Base-by-base conservation (phyloP, 2,888 invertebrate species). In the Melanargia galathea region DNA sequence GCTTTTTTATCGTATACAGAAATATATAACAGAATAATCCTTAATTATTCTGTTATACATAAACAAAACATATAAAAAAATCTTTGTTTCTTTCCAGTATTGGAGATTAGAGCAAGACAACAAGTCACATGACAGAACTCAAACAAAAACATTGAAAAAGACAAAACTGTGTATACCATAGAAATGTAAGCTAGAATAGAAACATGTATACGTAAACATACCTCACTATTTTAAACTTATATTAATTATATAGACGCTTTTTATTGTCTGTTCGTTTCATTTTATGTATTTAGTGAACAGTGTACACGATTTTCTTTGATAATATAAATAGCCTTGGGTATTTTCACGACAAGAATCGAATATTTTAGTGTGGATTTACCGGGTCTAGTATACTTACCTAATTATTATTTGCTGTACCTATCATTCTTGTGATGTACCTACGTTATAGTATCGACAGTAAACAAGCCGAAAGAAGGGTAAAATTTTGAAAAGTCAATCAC, bases 171-270 rank as follows among this genome's bases (percentile, higher is more conserved):
- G 87, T 86, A 86, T 86, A 86, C 86, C 83, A 77, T 83, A 80
- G 78, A 76, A n/a, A 69, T 70, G 63, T 82, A 73, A 73, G 74
- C 69, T 68, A 72, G 69, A 24, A 66, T 87, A 87, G 81, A 79
- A 91, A 86, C 92, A 86, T 91, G 93, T 93, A 93, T 93, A 93
- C 93, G 93, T 93, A 93, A 93, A 82, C 81, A 92, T 93, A 93
- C 93, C 93, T 93, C 93, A 93, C 78, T 85, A 84, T 79, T 82
- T 82, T 81, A 81, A 82, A 80, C 75, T 75, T 78, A 75, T 73
- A 72, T 72, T 74, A 35, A 35, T 52, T 52, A 52, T 52, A 65
- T 68, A 63, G 63, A 61, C 63, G 64, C 64, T 66, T 66, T 56
- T 57, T 66, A 55, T 35, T 49, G 48, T 62, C 59, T 51, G 30